Percentiles rank a stretch among this genome's conserved stretches.
Conservation (phyloP, 2,888 invertebrate species). For the Tetragnatha montana region DNA sequence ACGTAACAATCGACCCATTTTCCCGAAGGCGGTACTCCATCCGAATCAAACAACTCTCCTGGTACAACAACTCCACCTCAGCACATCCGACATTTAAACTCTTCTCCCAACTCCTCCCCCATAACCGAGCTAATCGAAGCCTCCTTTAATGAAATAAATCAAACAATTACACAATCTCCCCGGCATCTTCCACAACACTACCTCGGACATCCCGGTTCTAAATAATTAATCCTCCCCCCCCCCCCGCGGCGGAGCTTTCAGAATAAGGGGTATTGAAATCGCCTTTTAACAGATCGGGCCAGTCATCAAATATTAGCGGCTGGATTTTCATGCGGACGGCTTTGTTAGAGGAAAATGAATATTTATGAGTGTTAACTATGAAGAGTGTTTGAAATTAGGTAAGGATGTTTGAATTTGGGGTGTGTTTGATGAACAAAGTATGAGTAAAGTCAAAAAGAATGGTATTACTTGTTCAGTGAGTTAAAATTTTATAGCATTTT, state of each 20-base stretch:
- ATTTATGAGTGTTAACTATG: constrained; percentile 1
- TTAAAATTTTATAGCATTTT: no score
- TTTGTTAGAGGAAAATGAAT: constrained; percentile 7
- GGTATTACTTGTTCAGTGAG: no score
- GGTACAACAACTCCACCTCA: no score
- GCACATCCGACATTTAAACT: neutral
- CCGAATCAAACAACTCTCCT: neutral
- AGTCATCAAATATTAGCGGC: constrained; percentile 23
- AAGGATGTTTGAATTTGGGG: no score
- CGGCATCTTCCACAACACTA: neutral
- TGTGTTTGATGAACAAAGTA: no score
- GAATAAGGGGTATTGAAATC: neutral
- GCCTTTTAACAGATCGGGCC: neutral
- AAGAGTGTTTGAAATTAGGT: no score
- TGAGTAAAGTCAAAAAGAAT: no score
- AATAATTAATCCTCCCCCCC: neutral
- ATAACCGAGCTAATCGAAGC: neutral
- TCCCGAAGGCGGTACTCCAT: neutral
- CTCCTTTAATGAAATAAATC: neutral
- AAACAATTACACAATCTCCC: neutral
- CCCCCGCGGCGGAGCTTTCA: no score
- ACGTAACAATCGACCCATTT: no score
- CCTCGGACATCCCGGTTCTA: neutral
- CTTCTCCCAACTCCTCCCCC: neutral
- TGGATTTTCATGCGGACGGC: neutral